phyloP scores from a whole-genome alignment of 2,797 vertebrate species.

The Kryptopterus vitreolus region DNA sequence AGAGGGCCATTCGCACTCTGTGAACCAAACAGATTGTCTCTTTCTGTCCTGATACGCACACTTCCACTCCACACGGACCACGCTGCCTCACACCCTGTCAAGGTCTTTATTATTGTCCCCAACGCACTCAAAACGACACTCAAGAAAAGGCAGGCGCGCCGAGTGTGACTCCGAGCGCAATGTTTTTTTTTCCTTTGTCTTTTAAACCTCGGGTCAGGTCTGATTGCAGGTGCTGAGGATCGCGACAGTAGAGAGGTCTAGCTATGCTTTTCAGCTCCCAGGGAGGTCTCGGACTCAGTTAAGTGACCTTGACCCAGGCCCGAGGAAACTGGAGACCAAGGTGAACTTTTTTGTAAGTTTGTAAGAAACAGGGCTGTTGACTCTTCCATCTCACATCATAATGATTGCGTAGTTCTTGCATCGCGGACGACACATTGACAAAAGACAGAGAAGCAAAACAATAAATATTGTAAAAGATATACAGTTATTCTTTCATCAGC shows the following conservation, averaged over 20 bases:
- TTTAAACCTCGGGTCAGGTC: conserved; percentile 15
- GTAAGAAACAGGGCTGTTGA: background rate
- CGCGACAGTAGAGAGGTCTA: background rate
- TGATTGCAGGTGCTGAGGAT: conserved; percentile 25
- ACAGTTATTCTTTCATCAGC: background rate
- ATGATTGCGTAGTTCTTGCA: background rate
- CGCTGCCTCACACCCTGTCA: conserved; percentile 38
- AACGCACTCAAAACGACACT: conserved; percentile 2
- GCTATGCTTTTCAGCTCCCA: conserved; percentile 6
- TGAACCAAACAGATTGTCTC: conserved; percentile 57
- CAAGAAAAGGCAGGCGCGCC: background rate
- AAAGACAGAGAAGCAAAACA: background rate
- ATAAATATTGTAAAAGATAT: background rate
- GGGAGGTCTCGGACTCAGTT: conserved; percentile 5
- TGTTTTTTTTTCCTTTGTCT: conserved; percentile 9
- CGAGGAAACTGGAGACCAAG: background rate
- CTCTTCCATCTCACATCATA: too few species aligned
- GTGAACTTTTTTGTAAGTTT: background rate
- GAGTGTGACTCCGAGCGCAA: conserved; percentile 18
- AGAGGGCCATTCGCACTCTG: conserved; percentile 50
- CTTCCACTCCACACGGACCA: conserved; percentile 29
- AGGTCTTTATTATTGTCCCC: conserved; percentile 52
- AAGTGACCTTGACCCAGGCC: conserved; percentile 37
- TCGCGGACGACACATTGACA: background rate
- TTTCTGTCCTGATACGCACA: conserved; percentile 46